A percentile compares a stretch with the other conserved stretches of the same genome.
phyloP scores from a whole-genome alignment of 2,113 vertebrate species.

The Heterotis niloticus region DNA sequence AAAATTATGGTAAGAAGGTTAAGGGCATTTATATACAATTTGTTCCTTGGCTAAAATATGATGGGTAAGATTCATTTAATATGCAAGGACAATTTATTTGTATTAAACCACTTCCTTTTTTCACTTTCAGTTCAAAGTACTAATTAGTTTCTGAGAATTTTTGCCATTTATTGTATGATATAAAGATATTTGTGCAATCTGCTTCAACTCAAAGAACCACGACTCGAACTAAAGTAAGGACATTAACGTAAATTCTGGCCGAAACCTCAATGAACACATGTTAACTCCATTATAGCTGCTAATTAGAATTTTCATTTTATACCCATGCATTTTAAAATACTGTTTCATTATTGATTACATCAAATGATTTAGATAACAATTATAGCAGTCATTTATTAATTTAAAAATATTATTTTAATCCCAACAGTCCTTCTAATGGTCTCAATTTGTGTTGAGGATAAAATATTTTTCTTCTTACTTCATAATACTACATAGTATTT shows the following conservation, averaged over 20 bases:
- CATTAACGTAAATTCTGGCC: conserved; percentile 6
- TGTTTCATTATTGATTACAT: neutral
- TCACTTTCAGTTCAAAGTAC: conserved; percentile 15
- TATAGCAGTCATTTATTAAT: conserved; percentile 3
- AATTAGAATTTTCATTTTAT: neutral
- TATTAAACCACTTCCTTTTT: conserved; percentile 1
- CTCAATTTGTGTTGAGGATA: too few relatives aligned
- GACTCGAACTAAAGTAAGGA: neutral
- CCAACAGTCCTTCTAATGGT: too few relatives aligned
- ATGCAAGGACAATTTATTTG: conserved; percentile 20
- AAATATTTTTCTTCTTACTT: too few relatives aligned
- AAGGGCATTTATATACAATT: neutral
- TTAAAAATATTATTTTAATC: neutral
- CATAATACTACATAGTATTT: too few relatives aligned
- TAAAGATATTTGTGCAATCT: conserved; percentile 10
- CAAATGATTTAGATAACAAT: neutral
- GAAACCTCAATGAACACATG: neutral
- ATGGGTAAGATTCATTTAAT: conserved; percentile 16
- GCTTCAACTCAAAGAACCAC: neutral
- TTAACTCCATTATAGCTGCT: neutral
- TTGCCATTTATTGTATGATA: neutral
- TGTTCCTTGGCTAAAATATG: conserved; percentile 3
- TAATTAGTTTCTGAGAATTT: conserved; percentile 18
- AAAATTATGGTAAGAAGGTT: neutral
- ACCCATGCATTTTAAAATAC: neutral